Conservation (phyloP, 2,888 invertebrate species). For the Elegia similella region DNA sequence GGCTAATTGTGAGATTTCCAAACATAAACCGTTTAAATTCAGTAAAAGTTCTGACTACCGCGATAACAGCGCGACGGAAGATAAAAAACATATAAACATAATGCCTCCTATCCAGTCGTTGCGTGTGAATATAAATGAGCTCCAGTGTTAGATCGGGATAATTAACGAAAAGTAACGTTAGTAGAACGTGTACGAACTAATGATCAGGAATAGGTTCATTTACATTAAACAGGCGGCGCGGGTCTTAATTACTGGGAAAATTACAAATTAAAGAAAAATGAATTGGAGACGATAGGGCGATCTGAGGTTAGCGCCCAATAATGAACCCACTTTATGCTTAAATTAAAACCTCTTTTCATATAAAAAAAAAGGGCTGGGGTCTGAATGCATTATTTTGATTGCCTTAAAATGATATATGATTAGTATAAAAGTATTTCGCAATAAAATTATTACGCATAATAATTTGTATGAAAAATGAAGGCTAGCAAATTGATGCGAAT, state of each 20-base stretch:
- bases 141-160: conserved; percentile 64
- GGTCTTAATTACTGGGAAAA: conserved; percentile 78
- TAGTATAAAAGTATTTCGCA: too few relatives aligned
- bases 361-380: too few relatives aligned
- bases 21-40: conserved; percentile 18
- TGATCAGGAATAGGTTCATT: conserved; percentile 78
- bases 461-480: too few relatives aligned
- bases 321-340: conserved; percentile 42
- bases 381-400: too few relatives aligned
- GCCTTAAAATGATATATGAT: too few relatives aligned
- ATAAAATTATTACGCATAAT: too few relatives aligned
- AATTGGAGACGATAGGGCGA: conserved; percentile 43
- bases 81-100: conserved; percentile 23
- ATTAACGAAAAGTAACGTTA: conserved; percentile 77
- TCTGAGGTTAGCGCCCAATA: conserved; percentile 40
- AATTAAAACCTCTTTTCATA: conserved; percentile 32
- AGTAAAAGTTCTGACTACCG: conserved; percentile 15
- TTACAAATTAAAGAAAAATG: conserved; percentile 76
- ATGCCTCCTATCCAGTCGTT: conserved; percentile 37
- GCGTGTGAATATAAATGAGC: conserved; percentile 63
- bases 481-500: too few relatives aligned
- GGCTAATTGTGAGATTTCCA: conserved; percentile 14
- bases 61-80: conserved; percentile 13
- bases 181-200: conserved; percentile 74
- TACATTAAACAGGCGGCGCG: conserved; percentile 74